These are phyloP conservation scores for Willisornis vidua DNA, from an alignment of 2,113 vertebrate species.

Conservation along the genomic window DNA sequence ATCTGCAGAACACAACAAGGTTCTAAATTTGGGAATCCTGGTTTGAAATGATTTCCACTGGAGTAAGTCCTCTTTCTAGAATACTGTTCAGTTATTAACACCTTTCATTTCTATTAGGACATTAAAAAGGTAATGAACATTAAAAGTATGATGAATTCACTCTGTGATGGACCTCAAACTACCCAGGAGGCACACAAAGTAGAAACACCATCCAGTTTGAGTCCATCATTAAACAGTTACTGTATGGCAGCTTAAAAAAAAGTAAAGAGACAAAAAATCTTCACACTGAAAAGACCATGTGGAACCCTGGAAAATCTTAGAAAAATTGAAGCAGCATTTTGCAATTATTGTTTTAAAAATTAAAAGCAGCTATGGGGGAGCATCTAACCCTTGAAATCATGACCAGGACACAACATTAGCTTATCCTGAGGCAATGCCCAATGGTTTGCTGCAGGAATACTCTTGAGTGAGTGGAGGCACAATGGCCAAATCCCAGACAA, in stretches of 20 bases:
- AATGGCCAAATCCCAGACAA: not conserved
- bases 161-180: not conserved
- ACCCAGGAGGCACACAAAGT: not conserved
- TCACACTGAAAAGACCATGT: not conserved
- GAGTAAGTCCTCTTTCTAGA: not conserved
- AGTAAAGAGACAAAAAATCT: not conserved
- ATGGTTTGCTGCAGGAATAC: not conserved
- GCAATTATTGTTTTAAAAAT: not conserved
- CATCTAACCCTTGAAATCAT: not conserved
- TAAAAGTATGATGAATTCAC: not conserved
- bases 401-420: not conserved
- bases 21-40: conserved; percentile 39
- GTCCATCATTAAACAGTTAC: not conserved
- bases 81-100: not conserved
- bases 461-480: not conserved
- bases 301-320: not conserved
- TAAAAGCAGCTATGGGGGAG: not conserved
- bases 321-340: not conserved
- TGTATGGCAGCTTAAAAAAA: not conserved
- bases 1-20: not conserved
- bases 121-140: not conserved
- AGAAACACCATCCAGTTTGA: not conserved
- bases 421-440: not conserved
- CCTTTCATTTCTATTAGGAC: not conserved
- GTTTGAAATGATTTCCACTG: not conserved